Base-by-base conservation (phyloP, 2,797 vertebrate genomes). In the Danio choprae region DNA sequence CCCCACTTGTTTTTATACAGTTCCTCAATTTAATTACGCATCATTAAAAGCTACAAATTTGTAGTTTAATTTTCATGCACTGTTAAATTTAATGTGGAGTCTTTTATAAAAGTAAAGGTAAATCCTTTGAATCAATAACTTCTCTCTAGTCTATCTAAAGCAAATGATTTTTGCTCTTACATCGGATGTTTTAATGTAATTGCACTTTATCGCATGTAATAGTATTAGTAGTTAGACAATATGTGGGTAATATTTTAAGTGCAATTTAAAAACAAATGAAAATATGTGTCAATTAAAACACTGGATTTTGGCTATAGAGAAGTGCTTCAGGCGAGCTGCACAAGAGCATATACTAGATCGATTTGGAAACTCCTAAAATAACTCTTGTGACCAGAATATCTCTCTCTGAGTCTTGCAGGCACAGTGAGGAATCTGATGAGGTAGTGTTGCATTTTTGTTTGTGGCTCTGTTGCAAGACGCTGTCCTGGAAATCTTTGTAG, bases 81-180 rank as follows among this genome's bases (percentile, higher is more conserved):
- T 90, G 91, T 92, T 93, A 93, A 93, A 94, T 87, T 91, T 86
- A 87, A 87, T 88, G 83, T 87, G 83, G 86, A 92, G 90, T 90
- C 83, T 84, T 88, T 90, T 89, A 84, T 36, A 82, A 93, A 93
- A 93, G 89, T 91, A 91, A 92, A 95, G 29, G 94, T 94, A 93
- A 94, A 94, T 94, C 92, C 94, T 93, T 92, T 93, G 86, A 94
- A 94, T 94, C 92, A 94, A 93, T 93, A 93, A 92, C 91, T 86
- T 91, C 87, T 89, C 87, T 91, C 87, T 87, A 88, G 82, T 86
- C 90, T 91, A 91, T 93, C 91, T 88, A 87, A 84, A 63, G 69
- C 87, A 86, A 69, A 48, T 81, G 79, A 88, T 85, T 89, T 90
- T 86, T 83, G 83, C 65, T 85, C 84, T 86, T 22, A 62, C 84